A percentile compares a stretch with the other conserved stretches of the same genome.
phyloP scores from a whole-genome alignment of 2,113 vertebrate genomes.

The Malurus melanocephalus region DNA sequence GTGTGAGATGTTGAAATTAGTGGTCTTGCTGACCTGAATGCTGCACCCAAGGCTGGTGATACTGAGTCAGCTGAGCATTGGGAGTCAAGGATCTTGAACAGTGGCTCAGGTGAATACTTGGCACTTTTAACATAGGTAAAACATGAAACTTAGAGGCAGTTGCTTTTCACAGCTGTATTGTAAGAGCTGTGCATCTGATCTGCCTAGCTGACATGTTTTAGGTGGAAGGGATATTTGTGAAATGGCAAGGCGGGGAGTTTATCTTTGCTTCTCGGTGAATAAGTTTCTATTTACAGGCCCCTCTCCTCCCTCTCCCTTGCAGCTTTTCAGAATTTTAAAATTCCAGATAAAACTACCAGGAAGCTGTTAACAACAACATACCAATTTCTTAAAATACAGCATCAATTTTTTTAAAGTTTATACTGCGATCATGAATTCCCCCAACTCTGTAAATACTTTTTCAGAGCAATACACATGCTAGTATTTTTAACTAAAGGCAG shows the following conservation, averaged over 20 bases:
- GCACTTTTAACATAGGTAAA: neutral
- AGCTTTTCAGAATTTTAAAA: neutral
- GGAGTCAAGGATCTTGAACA: neutral
- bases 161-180: neutral
- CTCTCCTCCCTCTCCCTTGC: too few relatives aligned
- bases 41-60: neutral
- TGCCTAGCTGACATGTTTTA: neutral
- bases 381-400: neutral
- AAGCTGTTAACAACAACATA: neutral
- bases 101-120: neutral
- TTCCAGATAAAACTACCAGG: neutral
- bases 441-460: neutral
- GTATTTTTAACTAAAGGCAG: neutral
- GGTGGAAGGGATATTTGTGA: neutral
- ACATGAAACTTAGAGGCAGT: neutral
- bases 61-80: neutral
- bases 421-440: neutral
- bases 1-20: neutral
- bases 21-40: neutral
- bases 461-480: neutral
- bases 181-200: neutral
- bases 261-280: neutral
- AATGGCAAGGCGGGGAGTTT: neutral
- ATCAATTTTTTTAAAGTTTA: neutral
- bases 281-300: neutral